Percentiles rank a stretch among this genome's conserved stretches.
Evolutionary conservation across 30 jellyfish, hydroid and myxozoan species (phyloP).

Genomic region (Rhopilema esculentum): DNA sequence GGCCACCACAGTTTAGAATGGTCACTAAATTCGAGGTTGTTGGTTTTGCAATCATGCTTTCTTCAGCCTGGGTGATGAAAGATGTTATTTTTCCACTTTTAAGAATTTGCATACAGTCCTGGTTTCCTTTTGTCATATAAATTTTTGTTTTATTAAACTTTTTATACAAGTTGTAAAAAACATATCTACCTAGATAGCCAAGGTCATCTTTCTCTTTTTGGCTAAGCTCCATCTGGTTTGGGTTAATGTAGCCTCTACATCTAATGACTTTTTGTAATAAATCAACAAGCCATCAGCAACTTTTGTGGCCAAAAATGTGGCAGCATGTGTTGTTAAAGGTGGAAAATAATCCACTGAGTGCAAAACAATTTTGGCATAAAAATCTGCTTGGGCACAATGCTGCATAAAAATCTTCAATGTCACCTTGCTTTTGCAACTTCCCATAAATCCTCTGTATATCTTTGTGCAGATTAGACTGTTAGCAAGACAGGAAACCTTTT

Average conservation of each 20-base stretch:
- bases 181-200: background rate
- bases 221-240: background rate
- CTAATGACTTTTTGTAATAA: background rate
- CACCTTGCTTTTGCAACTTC: no score
- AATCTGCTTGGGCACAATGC: no score
- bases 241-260: no score
- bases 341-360: background rate
- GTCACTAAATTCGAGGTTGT: no score
- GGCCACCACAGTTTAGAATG: no score
- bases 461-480: background rate
- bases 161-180: slow-evolving; percentile 28
- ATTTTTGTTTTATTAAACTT: background rate
- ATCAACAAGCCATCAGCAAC: slow-evolving; percentile 4
- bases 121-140: background rate
- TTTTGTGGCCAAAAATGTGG: slow-evolving; percentile 6
- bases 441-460: background rate
- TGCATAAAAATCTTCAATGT: slow-evolving; percentile 12
- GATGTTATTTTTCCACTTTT: no score
- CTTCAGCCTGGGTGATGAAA: no score
- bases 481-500: no score
- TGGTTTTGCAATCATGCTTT: no score
- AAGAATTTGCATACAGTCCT: slow-evolving; percentile 13
- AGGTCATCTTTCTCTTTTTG: background rate
- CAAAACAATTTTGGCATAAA: background rate
- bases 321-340: background rate